These are phyloP conservation scores for Erythrocercus mccallii DNA, from an alignment of 2,113 vertebrate species.

Conservation along the genomic window DNA sequence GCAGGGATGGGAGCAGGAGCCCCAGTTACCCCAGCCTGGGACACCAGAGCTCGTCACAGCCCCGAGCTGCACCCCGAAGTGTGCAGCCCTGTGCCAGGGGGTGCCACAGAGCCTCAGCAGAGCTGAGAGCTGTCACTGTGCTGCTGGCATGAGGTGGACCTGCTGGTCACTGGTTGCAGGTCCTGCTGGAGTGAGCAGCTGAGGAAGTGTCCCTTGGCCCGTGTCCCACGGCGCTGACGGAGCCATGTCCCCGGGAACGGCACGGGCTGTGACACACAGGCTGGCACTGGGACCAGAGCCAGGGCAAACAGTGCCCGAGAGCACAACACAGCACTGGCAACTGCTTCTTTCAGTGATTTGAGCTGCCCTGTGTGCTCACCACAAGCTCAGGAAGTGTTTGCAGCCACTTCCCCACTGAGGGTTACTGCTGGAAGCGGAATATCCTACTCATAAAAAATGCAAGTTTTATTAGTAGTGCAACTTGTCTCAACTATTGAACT, in stretches of 20 bases:
- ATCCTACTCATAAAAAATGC: background rate
- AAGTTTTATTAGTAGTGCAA: no score
- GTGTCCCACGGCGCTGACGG: background rate
- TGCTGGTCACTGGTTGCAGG: fast-evolving
- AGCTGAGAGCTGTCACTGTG: background rate
- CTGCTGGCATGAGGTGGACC: background rate
- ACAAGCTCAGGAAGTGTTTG: background rate
- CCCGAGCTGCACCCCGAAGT: fast-evolving
- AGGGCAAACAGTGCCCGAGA: background rate
- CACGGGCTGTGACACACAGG: background rate
- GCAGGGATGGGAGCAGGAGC: background rate
- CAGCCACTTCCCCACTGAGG: fast-evolving
- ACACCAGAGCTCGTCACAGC: fast-evolving
- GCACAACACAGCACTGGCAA: background rate
- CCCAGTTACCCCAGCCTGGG: background rate
- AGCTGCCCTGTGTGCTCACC: background rate
- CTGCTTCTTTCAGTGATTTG: background rate
- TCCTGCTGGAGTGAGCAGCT: background rate
- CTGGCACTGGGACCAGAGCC: background rate
- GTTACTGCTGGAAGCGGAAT: background rate
- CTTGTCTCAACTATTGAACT: background rate
- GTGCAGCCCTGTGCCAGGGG: fast-evolving
- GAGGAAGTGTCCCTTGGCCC: background rate
- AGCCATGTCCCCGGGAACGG: background rate
- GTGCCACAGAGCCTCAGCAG: fast-evolving